Evolutionary conservation across 2,797 vertebrate genomes (phyloP).

Genomic region (Microhierax caerulescens): DNA sequence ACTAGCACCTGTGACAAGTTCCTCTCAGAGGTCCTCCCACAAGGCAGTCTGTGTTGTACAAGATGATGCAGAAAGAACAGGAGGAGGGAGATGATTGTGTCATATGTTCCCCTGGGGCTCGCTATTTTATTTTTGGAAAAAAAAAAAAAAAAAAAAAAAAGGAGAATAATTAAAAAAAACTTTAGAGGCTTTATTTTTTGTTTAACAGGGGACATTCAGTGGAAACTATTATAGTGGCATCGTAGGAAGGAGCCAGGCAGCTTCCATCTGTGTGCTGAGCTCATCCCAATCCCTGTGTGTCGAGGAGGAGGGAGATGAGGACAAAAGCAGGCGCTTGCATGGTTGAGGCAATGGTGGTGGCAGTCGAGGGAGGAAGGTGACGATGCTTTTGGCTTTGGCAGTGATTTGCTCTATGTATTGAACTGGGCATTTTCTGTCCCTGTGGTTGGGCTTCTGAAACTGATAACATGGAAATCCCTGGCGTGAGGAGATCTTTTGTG

Average conservation of each 20-base stretch:
- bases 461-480: not conserved
- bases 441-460: not conserved
- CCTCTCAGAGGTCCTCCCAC: constrained; percentile 38
- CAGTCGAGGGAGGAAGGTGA: not conserved
- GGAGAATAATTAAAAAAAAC: not conserved
- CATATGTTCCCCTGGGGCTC: constrained; percentile 35
- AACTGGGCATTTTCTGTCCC: not conserved
- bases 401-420: not conserved
- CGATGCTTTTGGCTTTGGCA: not conserved
- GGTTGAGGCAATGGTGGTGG: not conserved
- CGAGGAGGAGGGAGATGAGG: fast-evolving
- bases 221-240: not conserved
- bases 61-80: not conserved
- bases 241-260: not conserved
- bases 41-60: not conserved
- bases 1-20: constrained; percentile 32
- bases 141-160: not conserved
- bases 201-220: not conserved
- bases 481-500: not conserved
- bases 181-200: not conserved
- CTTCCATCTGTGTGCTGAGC: not conserved
- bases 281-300: not conserved
- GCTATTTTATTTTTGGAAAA: not conserved
- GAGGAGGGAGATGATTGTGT: constrained; percentile 21
- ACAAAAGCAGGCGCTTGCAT: fast-evolving